Conservation (phyloP, 2,113 vertebrate genomes). For the Hydrolagus affinis region DNA sequence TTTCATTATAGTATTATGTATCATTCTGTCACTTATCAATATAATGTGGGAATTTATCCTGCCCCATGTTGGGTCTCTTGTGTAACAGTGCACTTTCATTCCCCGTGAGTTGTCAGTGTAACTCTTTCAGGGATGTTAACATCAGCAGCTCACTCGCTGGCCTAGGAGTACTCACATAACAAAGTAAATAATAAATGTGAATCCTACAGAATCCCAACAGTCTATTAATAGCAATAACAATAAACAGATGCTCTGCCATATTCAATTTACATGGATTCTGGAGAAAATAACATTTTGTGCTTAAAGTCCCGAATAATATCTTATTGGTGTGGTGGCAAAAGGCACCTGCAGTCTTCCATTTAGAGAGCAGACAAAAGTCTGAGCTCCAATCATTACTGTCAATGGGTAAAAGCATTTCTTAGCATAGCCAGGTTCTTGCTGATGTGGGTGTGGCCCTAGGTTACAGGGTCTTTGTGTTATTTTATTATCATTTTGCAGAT, state of each 20-base stretch:
- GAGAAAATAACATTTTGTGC: background rate
- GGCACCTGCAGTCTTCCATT: background rate
- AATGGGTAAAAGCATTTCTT: no score
- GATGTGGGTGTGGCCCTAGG: no score
- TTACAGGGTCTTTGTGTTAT: no score
- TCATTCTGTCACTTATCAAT: background rate
- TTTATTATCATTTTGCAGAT: no score
- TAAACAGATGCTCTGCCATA: background rate
- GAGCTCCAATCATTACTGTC: no score
- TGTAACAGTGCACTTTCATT: background rate
- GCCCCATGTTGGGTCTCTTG: background rate
- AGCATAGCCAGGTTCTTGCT: no score
- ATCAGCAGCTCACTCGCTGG: background rate
- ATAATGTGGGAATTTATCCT: conserved; percentile 1
- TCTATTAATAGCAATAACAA: background rate
- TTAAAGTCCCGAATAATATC: background rate
- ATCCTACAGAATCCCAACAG: background rate
- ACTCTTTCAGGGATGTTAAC: background rate
- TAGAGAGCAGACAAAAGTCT: background rate
- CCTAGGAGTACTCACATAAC: background rate
- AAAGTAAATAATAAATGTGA: conserved; percentile 14
- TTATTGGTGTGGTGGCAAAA: background rate
- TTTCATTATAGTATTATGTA: no score
- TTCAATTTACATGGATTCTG: background rate
- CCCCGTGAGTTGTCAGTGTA: background rate